Evolutionary conservation across 2,797 vertebrate species (phyloP).

Genomic region (Rhinoraja longicauda): DNA sequence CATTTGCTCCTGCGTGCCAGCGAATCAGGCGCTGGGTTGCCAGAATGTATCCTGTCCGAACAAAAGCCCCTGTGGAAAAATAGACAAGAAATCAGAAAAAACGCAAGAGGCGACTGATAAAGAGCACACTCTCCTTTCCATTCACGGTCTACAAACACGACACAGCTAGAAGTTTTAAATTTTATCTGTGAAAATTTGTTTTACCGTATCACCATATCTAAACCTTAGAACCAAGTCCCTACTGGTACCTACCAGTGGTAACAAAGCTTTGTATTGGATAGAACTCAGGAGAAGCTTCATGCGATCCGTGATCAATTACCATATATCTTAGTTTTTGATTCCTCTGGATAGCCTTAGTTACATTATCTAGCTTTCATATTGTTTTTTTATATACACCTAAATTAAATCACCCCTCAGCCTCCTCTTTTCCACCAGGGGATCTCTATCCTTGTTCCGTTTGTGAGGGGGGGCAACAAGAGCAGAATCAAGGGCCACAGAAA

Average conservation of each 20-base stretch:
- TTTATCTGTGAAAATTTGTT: neutral
- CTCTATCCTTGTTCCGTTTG: no score
- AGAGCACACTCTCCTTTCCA: neutral
- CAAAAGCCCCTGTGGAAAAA: slow-evolving; percentile 68
- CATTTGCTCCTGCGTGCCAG: slow-evolving; percentile 88
- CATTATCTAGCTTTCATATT: no score
- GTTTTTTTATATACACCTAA: no score
- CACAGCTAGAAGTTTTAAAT: neutral
- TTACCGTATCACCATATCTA: neutral
- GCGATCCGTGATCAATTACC: no score
- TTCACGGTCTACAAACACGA: neutral
- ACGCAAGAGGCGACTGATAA: neutral
- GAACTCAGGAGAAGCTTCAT: no score
- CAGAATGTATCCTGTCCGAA: slow-evolving; percentile 84
- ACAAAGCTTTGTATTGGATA: no score
- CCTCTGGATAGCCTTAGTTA: no score
- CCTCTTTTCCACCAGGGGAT: no score
- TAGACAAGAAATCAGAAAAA: slow-evolving; percentile 38
- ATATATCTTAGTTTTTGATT: no score
- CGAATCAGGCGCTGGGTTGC: slow-evolving; percentile 79
- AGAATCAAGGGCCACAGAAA: no score
- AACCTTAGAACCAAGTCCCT: neutral
- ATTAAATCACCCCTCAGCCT: no score
- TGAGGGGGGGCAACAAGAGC: no score
- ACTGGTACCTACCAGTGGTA: neutral